Evolutionary conservation across 2,888 invertebrate genomes (phyloP), one percentile per base, ranked within the genome.

Genomic region (Eristalinus sepulchralis): DNA sequence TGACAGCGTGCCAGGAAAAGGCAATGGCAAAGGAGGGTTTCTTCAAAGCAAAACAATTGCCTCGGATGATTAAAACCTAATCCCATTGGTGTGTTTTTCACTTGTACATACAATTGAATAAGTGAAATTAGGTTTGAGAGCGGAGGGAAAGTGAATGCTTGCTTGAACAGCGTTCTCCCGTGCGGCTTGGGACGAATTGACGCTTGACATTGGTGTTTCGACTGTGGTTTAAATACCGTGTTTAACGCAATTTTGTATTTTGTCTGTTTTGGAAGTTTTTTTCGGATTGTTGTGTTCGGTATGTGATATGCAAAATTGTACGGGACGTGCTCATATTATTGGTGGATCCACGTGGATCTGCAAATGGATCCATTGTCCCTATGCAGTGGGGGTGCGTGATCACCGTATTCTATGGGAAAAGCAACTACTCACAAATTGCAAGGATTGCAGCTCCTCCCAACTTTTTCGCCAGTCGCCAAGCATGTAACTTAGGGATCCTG

Each of bases 31-130:
- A 47, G 59, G 66, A 70, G 22, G 67, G 62, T 13, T 57, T 55
- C 55, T 33, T 71, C 66, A 76, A 68, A 72, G 63, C 47, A 67
- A 72, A 80, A 76, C 84, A 84, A 80, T 81, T 81, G 80, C 60
- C 75, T 67, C 76, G 76, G 34, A 76, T 76, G 81, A 76, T 84
- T 84, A 84, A 81, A 81, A 81, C 64, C 70, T 81, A 76, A 76
- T 84, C 31, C 60, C 47, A 67, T 66, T 76, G 73, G 64, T 78
- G 60, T 78, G 64, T 78, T 60, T 78, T 77, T 73, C 64, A 66
- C 53, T 66, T 63, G 63, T 59, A 60, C 70, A 66, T 75, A 66
- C 80, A 80, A 70, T 80, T 66, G 79, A 10, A 71, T 63, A 13
- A 24, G 20, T 27, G 53, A 63, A 70, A 70, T 68, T 68, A 63